Evolutionary conservation across 2,797 vertebrate species (phyloP), one percentile per base, ranked within the genome.

Genomic region (Nannoperca obscura): DNA sequence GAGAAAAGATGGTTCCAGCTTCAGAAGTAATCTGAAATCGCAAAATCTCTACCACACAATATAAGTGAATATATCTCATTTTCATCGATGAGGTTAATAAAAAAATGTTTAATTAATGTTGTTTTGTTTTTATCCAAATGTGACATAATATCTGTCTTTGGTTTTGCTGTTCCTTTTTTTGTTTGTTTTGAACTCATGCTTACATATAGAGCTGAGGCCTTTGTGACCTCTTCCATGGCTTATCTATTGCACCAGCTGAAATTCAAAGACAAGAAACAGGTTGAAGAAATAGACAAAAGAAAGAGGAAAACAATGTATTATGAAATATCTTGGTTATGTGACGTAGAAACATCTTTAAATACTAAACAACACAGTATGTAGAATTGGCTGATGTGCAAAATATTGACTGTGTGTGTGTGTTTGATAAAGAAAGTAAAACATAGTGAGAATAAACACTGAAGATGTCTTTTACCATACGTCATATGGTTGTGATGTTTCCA

Each of bases 181-280:
- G 11, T 38, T 11, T 38, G 9, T 38, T 38, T 58, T 30, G 46
- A 22, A 52, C 46, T 63, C 42, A 30, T 22, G 24, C 63, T 27
- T 34, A 30, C 64, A 54, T 62, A 44, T 6, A 66, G 60, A 84
- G 67, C 59, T 54, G 67, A 78, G 75, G 71, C 60, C 49, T 58
- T 30, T 38, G 19, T 34, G 34, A 67, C 38, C 75, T 73, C 63
- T 3, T 75, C 22, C 42, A 65, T 71, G 76, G 74, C 52, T 74
- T 68, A 30, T 76, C 81, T 85, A 90, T 89, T 90, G 88, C 89
- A 91, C 86, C 83, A 74, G 62, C 78, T 86, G 71, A 85, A 86
- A 81, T 81, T 54, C 5, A 82, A 82, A 22, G 78, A 46, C 77
- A 68, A 67, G 1, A 22, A 63, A 73, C 13, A 59, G 30, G 49